Conservation (phyloP, 2,113 vertebrate genomes). For the Glaucomys volans region DNA sequence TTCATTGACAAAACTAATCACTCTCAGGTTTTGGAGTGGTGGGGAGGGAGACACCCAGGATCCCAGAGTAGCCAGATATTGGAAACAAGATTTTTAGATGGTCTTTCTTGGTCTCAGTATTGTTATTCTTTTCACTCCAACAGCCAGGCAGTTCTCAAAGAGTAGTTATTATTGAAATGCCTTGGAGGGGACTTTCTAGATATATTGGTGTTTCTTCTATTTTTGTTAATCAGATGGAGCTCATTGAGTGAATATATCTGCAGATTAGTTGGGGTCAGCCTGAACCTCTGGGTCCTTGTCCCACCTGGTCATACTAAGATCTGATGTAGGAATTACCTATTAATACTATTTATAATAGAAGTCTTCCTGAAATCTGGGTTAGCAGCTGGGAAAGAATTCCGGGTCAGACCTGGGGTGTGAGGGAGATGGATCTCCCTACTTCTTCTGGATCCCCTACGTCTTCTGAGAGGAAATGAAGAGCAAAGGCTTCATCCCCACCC, state of each 20-base stretch:
- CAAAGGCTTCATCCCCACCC: background rate
- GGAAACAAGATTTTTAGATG: conserved; percentile 7
- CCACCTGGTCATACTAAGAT: background rate
- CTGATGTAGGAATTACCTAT: background rate
- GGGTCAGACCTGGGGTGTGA: background rate
- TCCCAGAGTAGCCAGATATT: background rate
- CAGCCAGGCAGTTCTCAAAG: background rate
- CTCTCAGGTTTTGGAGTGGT: background rate
- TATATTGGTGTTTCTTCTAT: background rate
- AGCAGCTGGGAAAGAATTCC: conserved; percentile 33
- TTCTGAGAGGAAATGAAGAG: background rate
- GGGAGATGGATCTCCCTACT: background rate
- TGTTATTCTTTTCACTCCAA: conserved; percentile 1
- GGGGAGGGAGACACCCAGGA: background rate
- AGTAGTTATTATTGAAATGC: conserved; percentile 1
- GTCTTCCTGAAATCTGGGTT: conserved; percentile 44
- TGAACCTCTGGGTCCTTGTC: background rate
- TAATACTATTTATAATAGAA: conserved; percentile 17
- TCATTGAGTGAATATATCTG: conserved; percentile 7
- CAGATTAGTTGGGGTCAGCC: background rate
- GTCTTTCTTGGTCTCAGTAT: conserved; percentile 23
- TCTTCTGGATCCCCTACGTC: background rate
- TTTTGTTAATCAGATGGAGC: conserved; percentile 6
- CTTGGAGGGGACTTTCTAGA: conserved; percentile 31
- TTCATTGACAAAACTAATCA: background rate